Evolutionary conservation across 1,140 invertebrate genomes (phyloP), one percentile per base, ranked within the genome.

Genomic region (Bemisia tabaci): DNA sequence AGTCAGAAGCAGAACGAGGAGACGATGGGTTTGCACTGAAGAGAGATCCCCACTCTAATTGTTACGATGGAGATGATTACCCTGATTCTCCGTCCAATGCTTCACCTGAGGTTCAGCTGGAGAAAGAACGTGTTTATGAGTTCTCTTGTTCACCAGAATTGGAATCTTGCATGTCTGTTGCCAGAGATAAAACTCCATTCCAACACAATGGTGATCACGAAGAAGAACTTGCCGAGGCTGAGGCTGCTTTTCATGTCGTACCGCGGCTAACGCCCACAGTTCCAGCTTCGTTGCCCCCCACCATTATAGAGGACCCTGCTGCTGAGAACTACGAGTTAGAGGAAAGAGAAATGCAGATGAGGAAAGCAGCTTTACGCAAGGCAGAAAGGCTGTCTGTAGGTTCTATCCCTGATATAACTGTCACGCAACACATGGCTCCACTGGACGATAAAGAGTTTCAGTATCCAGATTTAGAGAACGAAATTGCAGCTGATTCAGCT

Each of bases 351-450:
- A 75, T 76, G 66, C 75, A 75, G 1, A 74, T 80, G 68, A 79
- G 78, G 69, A 78, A 82, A 67, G 76, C 77, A 62, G 76, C 78
- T 64, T 72, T 74, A 25, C 69, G 76, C 2, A 73, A 74, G 27
- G 73, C 73, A 1, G 73, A 76, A 67, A 76, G 77, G 64, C 75
- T 62, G 72, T 79, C 78, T 67, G 79, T 79, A 64, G 79, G 79
- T 62, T 77, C 79, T 62, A 84, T 88, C 70, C 86, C 86, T 23
- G 84, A 86, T 72, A 88, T 88, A 64, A 87, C 82, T 71, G 81
- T 87, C 17, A 87, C 86, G 1, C 81, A 87, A 72, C 83, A 87
- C 70, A 78, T 83, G 75, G 75, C 80, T 62, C 81, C 80, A 27
- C 71, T 79, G 60, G 71, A 75, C 22, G 77, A 80, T 65, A 72